Evolutionary conservation across 2,113 vertebrate species (phyloP), one percentile per base, ranked within the genome.

Genomic region (Oryzias woworae): DNA sequence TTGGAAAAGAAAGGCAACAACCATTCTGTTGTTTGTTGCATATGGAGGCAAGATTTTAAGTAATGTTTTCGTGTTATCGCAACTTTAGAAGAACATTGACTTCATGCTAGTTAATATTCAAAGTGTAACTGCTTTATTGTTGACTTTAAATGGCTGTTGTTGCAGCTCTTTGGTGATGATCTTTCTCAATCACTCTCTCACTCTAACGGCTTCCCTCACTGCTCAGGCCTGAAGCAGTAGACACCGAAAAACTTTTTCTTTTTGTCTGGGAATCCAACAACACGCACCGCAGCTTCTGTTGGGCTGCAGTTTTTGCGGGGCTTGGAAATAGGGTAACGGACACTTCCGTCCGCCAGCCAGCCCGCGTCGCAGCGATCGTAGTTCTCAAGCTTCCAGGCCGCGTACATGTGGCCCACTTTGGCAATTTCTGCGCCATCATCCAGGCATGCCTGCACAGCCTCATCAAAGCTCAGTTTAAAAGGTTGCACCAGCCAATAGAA

Each of bases 271-370:
- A 96, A 99, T 14, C 95, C 96, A 4, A 93, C 83, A 7, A 94
- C 90, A 74, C 97, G 96, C 69, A 99, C 96, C 0, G 96, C 96
- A 12, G 94, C 92, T 78, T 99, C 96, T 0, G 75, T 92, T n/a
- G 95, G 95, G 73, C 97, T 98, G 91, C 97, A 99, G 90, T 96
- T 95, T 79, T 92, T 93, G 57, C 97, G 90, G 0, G 97, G 96
- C 68, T 89, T 91, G 15, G 94, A 92, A 88, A 99, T 98, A 0
- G 97, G 96, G 83, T 99, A 99, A 70, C 97, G 96, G 60, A 98
- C 94, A 0, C 97, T 99, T 87, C 95, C 96, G 0, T 99, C 97
- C 0, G 94, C 95, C 86, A 99, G 55, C 97, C 97, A 99, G 78
- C 97, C 97, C 0, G 95, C 94, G 7, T 98, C 97, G 0, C 97